phyloP scores from a whole-genome alignment of 2,888 invertebrate species.

The Phragmatobia fuliginosa region DNA sequence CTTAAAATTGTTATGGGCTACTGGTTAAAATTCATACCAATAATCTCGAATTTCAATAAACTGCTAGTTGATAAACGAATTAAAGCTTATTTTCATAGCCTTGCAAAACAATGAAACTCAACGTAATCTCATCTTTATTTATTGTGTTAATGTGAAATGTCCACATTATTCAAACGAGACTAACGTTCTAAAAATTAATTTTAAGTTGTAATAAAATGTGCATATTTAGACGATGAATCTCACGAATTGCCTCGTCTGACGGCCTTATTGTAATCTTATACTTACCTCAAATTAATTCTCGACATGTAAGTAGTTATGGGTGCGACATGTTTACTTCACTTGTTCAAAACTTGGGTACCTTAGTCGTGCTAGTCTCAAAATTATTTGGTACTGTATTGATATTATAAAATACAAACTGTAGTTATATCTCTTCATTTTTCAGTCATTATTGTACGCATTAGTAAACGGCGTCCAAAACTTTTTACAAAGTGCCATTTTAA shows the following conservation, averaged over 20 bases:
- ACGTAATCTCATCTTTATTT: not conserved
- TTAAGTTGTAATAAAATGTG: not conserved
- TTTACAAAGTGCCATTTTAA: constrained; percentile 64
- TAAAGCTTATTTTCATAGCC: not conserved
- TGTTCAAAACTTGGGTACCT: constrained; percentile 28
- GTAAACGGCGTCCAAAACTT: constrained; percentile 8
- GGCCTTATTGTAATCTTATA: constrained; percentile 21
- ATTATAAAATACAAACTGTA: constrained; percentile 1
- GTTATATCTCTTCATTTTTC: not conserved
- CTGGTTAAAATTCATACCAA: not conserved
- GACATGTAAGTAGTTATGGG: not conserved
- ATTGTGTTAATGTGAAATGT: not conserved
- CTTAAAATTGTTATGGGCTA: not conserved
- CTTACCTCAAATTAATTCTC: constrained; percentile 25
- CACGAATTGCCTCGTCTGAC: constrained; percentile 17
- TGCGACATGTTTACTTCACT: constrained; percentile 16
- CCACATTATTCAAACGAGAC: not conserved
- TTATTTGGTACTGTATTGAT: not conserved
- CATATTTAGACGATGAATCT: constrained; percentile 20
- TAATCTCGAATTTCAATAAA: not conserved
- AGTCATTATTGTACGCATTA: constrained; percentile 1
- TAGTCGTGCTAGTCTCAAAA: not conserved
- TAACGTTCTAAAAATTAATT: not conserved
- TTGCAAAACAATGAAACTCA: not conserved
- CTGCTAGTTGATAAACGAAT: not conserved